A percentile compares a stretch with the other conserved stretches of the same genome.
Evolutionary conservation across 2,797 vertebrate genomes (phyloP).

Genomic region (Cercopithecus hamlyni): DNA sequence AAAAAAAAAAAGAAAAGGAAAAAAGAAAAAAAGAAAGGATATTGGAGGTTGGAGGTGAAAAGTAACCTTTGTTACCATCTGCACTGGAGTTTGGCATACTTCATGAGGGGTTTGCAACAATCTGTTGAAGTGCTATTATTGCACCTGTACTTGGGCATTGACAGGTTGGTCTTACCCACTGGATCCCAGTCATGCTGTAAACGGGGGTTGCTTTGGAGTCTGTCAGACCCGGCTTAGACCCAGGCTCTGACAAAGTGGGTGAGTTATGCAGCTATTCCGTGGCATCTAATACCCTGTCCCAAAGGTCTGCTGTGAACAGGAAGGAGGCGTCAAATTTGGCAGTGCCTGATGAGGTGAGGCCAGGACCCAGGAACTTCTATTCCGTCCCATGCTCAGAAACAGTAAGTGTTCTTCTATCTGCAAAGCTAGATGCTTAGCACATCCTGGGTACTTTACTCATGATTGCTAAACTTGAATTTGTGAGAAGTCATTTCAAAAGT

Average conservation of each 20-base stretch:
- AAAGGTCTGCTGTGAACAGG: background rate
- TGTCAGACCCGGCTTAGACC: background rate
- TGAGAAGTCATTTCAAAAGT: background rate
- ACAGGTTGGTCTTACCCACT: fast-evolving
- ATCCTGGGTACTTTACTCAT: background rate
- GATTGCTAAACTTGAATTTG: background rate
- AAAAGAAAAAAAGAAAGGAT: background rate
- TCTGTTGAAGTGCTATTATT: background rate
- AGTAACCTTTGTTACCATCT: background rate
- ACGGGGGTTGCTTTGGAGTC: background rate
- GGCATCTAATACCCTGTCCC: background rate
- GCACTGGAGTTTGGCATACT: fast-evolving
- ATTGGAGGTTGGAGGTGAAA: background rate
- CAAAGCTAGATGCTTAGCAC: background rate
- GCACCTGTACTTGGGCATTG: background rate
- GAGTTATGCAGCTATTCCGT: background rate
- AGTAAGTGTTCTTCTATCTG: fast-evolving
- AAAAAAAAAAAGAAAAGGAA: fast-evolving
- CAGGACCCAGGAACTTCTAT: background rate
- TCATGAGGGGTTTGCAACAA: fast-evolving
- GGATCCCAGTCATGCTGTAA: background rate
- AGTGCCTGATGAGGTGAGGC: fast-evolving
- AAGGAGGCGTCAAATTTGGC: background rate
- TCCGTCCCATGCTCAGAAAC: background rate
- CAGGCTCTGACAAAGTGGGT: background rate